Evolutionary conservation across 2,797 vertebrate genomes (phyloP), one percentile per base, ranked within the genome.

Genomic region (Spinus pinus): DNA sequence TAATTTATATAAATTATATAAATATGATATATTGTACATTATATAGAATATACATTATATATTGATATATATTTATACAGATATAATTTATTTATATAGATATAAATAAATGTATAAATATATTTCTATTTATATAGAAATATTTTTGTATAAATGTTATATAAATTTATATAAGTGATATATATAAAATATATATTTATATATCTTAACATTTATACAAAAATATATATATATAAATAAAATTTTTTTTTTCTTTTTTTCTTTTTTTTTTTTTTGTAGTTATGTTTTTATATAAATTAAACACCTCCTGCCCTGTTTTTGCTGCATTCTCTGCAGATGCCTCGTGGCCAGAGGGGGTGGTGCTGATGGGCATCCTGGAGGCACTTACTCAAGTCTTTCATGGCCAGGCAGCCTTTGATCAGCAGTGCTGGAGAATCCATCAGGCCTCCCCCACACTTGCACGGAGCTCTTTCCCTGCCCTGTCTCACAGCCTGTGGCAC

Each of bases 391-490:
- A 6, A 31, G 47, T 18, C 71, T 79, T 77, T 66, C 67, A 28
- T 47, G 71, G 84, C 11, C 33, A 49, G 23, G 83, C 12, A 66
- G 66, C 79, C 79, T 94, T 94, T 94, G 89, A 84, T 94, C 94
- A 84, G 62, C 13, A 6, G 21, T 2, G 1, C 79, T 81, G 90
- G 35, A 56, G 35, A 28, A 51, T 51, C 73, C 78, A 42, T 46
- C 74, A 79, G 78, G 47, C 46, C 31, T 62, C n/a, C 85, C 49
- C 12, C 39, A 12, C 9, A 4, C n/a, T 42, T 71, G 13, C 93
- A 35, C 8, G 12, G 91, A 84, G 62, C 81, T 35, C 81, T 65
- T 65, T 33, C 22, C 67, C 19, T 17, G 72, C 10, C 9, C 8
- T 14, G 17, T 23, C n/a, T 70, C 83, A 83, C 83, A 83, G 80